phyloP scores from a whole-genome alignment of 2,113 vertebrate species.

The Promerops cafer region DNA sequence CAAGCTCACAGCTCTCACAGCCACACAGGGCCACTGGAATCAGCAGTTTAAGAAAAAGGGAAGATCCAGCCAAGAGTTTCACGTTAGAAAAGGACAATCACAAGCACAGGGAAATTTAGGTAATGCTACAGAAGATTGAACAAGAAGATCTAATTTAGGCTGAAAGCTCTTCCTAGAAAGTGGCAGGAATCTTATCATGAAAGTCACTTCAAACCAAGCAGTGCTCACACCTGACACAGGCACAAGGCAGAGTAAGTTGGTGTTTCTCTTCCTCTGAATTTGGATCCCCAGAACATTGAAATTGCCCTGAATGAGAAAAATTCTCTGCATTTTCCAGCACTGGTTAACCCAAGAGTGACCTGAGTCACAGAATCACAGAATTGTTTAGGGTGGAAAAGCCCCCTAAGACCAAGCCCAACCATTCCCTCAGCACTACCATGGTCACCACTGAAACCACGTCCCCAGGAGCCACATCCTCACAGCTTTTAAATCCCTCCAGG shows the following conservation, averaged over 20 bases:
- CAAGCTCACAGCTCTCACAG: neutral
- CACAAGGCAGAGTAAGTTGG: neutral
- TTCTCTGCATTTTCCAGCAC: neutral
- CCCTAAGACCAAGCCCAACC: neutral
- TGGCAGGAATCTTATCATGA: neutral
- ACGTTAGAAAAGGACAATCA: neutral
- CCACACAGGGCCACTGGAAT: neutral
- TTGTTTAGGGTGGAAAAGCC: neutral
- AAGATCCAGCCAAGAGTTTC: neutral
- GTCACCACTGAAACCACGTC: neutral
- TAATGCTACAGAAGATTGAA: neutral
- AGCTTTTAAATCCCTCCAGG: neutral
- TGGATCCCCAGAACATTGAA: neutral
- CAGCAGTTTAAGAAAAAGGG: neutral
- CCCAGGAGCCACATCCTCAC: neutral
- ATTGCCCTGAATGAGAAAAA: neutral
- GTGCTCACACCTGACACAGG: neutral
- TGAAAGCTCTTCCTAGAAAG: constrained; percentile 22
- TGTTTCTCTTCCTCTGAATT: neutral
- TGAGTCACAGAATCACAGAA: neutral
- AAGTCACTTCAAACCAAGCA: neutral
- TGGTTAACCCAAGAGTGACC: neutral
- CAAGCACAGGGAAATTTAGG: neutral
- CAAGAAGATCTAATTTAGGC: neutral
- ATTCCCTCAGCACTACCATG: neutral